Conservation (phyloP, 2,888 invertebrate genomes). For the Craniophora ligustri region DNA sequence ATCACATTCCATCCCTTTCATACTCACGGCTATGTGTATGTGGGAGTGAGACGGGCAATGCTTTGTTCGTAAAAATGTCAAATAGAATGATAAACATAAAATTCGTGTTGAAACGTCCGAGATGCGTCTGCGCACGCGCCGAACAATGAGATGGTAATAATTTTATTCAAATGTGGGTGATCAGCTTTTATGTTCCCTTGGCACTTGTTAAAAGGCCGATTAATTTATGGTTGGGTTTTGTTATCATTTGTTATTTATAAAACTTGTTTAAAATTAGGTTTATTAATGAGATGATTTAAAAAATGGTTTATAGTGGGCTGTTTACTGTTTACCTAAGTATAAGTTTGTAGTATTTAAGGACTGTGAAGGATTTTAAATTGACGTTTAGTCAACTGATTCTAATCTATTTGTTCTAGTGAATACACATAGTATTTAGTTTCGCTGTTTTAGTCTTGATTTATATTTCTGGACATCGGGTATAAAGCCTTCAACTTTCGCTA, state of each 20-base stretch:
- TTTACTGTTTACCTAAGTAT: too few species aligned
- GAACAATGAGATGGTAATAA: conserved; percentile 75
- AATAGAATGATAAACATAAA: conserved; percentile 87
- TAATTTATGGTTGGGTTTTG: conserved; percentile 67
- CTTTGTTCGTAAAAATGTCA: conserved; percentile 87
- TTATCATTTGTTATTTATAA: conserved; percentile 58
- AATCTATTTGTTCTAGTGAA: too few species aligned
- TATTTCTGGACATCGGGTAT: too few species aligned
- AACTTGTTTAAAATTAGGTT: conserved; percentile 13
- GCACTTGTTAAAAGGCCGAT: conserved; percentile 65
- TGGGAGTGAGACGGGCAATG: conserved; percentile 67
- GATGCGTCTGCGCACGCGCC: conserved; percentile 70
- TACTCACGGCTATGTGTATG: conserved; percentile 53
- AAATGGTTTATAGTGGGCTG: neutral
- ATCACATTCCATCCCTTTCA: conserved; percentile 73
- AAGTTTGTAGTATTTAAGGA: too few species aligned
- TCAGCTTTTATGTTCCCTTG: conserved; percentile 64
- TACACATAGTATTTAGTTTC: too few species aligned
- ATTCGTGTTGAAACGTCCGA: conserved; percentile 81
- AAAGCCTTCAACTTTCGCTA: too few species aligned
- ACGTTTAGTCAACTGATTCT: too few species aligned
- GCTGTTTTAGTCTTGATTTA: too few species aligned
- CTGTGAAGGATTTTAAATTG: too few species aligned
- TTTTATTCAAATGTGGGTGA: conserved; percentile 78
- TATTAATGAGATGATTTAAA: conserved; percentile 15